Base-by-base conservation (phyloP, 1,140 invertebrate species). In the Eciton burchellii region DNA sequence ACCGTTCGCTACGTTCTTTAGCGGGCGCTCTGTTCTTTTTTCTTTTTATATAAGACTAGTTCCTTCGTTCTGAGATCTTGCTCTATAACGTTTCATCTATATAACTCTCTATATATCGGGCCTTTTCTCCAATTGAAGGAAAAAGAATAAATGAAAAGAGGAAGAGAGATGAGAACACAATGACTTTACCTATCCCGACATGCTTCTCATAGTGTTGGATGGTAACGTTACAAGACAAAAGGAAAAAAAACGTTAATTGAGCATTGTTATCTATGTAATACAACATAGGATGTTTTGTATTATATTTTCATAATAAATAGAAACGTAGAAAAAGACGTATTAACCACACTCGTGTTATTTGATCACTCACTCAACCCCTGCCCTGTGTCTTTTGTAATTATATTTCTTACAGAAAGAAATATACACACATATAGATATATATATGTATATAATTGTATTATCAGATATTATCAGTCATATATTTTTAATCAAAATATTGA, bases 221-320 rank as follows among this genome's bases (percentile, higher is more conserved):
- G 90, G 89, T 93, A 91, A 93, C 90, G 90, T 93, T 93, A 88
- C 82, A 86, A 86, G 84, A 93, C 88, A 92, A 92, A 92, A 91
- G 68, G 62, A 90, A 89, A 89, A 89, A 89, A 91, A 93, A 93
- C 90, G 92, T 93, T 94, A 92, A 93, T 93, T 93, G 91, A 93
- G 91, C 92, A 93, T 93, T 94, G 93, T 94, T 94, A 95, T 94
- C 92, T 93, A 94, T 95, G 94, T 95, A 95, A 95, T 94, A 95
- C 92, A 94, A 95, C 94, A 95, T 95, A 95, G 95, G 94, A 95
- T 95, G 95, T 95, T 95, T 95, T 95, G 95, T 95, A 95, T 95
- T 95, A 95, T 95, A 95, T 95, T 95, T 95, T 95, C 95, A 95
- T 95, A 95, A 95, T 95, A 95, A 95, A 95, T 95, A 95, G 95